phyloP scores from a whole-genome alignment of 2,113 vertebrate species.

The Oceanodroma tethys region DNA sequence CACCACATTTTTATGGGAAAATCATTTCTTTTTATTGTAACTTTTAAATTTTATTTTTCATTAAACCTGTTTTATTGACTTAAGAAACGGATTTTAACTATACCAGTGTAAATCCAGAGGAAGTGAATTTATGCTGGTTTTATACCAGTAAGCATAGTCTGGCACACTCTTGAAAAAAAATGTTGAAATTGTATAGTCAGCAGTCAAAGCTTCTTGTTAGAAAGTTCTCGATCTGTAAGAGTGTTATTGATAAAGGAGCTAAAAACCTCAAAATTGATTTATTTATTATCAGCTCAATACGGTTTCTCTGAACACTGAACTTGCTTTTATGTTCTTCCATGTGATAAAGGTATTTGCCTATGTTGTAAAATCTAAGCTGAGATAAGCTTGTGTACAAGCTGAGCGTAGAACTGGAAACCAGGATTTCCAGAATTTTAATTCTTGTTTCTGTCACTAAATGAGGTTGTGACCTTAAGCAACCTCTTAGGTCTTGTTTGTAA shows the following conservation, averaged over 20 bases:
- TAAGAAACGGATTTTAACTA: background rate
- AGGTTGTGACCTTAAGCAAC: background rate
- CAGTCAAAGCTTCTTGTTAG: slow-evolving; percentile 42
- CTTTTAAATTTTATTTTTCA: slow-evolving; percentile 47
- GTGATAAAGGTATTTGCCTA: background rate
- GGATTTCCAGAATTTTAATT: background rate
- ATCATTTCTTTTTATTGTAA: background rate
- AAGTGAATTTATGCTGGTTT: background rate
- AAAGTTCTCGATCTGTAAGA: slow-evolving; percentile 20
- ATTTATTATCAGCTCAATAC: slow-evolving; percentile 55
- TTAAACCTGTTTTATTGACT: slow-evolving; percentile 16
- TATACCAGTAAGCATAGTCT: slow-evolving; percentile 3
- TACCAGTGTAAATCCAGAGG: slow-evolving; percentile 14
- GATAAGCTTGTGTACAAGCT: background rate
- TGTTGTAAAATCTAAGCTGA: background rate
- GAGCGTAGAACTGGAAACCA: background rate
- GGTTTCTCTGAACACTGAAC: slow-evolving; percentile 33
- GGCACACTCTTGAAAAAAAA: background rate
- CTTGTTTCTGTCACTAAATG: background rate
- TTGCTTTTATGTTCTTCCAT: slow-evolving; percentile 5
- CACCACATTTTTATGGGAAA: slow-evolving; percentile 30
- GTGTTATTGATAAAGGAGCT: slow-evolving; percentile 49
- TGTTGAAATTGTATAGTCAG: background rate
- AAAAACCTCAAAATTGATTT: slow-evolving; percentile 46
- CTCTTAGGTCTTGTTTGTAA: background rate